These are phyloP conservation scores for Acronicta aceris DNA, from an alignment of 2,888 invertebrate species.

Conservation along the genomic window DNA sequence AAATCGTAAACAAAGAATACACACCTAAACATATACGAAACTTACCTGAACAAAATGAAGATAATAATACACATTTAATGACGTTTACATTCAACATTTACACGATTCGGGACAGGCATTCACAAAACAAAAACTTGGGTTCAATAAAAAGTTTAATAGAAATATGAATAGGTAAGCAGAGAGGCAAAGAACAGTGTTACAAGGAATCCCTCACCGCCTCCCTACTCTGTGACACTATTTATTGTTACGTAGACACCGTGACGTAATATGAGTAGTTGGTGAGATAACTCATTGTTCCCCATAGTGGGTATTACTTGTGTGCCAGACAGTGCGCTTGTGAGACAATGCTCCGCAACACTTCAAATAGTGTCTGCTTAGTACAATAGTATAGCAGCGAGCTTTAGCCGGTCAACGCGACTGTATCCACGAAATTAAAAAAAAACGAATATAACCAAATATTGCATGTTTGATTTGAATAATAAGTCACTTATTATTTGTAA, in stretches of 20 bases:
- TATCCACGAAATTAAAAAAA: too few relatives aligned
- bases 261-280: constrained; percentile 56
- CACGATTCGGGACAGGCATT: constrained; percentile 26
- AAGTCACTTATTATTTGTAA: too few relatives aligned
- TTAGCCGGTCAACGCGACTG: constrained; percentile 12
- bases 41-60: constrained; percentile 24
- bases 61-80: constrained; percentile 26
- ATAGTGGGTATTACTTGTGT: constrained; percentile 75
- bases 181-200: constrained; percentile 26
- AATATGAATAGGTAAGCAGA: constrained; percentile 46
- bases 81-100: constrained; percentile 28
- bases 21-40: constrained; percentile 31
- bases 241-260: constrained; percentile 55
- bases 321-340: constrained; percentile 59
- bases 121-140: constrained; percentile 37
- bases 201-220: constrained; percentile 43
- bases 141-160: constrained; percentile 43
- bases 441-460: too few relatives aligned
- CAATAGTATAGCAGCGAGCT: constrained; percentile 9
- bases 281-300: constrained; percentile 61
- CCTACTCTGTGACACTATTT: constrained; percentile 48
- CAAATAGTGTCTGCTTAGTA: constrained; percentile 60
- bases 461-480: too few relatives aligned
- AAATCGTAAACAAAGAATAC: not conserved
- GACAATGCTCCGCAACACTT: constrained; percentile 67